phyloP scores from a whole-genome alignment of 2,797 vertebrate genomes.

The Acanthiza pusilla region DNA sequence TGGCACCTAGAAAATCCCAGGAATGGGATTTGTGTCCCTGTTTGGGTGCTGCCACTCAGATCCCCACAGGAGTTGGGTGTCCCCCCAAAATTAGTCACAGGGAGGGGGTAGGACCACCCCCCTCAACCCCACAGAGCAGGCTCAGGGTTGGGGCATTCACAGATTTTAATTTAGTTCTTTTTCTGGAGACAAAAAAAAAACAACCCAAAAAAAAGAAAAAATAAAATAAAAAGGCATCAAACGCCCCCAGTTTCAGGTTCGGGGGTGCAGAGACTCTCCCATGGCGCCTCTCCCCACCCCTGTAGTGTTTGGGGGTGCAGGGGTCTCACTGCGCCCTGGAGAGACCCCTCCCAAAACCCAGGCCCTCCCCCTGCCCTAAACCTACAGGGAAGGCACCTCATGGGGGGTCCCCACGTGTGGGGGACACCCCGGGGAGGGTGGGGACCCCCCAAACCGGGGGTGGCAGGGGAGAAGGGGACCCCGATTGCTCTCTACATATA shows the following conservation, averaged over 20 bases:
- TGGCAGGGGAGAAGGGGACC: neutral
- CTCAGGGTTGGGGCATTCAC: neutral
- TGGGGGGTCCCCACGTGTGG: rapidly evolving
- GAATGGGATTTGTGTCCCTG: neutral
- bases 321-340: neutral
- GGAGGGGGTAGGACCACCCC: no score
- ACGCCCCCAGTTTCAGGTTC: neutral
- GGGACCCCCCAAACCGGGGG: neutral
- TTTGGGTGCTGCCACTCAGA: neutral
- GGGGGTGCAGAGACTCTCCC: neutral
- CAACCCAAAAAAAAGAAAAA: neutral
- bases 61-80: neutral
- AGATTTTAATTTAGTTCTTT: slow-evolving; percentile 74
- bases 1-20: neutral
- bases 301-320: neutral
- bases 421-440: neutral
- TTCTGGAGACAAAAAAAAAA: slow-evolving; percentile 27
- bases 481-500: neutral
- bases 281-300: neutral
- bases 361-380: neutral
- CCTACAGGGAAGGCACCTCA: slow-evolving; percentile 8
- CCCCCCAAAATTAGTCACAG: rapidly evolving
- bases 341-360: neutral
- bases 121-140: neutral
- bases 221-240: neutral